phyloP scores from a whole-genome alignment of 2,888 invertebrate species.

The Campoletis raptor region DNA sequence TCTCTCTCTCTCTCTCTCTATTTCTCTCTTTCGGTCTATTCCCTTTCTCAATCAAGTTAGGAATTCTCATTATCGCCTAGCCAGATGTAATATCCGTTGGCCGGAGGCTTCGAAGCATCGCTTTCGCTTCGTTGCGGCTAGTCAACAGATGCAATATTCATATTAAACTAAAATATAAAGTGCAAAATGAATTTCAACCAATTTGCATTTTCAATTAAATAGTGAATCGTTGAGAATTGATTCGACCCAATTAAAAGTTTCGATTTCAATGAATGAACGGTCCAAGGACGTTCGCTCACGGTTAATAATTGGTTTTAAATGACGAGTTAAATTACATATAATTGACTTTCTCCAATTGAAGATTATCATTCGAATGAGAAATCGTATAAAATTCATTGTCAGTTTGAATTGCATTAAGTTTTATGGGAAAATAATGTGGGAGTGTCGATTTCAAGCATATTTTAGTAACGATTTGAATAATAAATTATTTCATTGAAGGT shows the following conservation, averaged over 20 bases:
- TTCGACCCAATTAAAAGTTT: not conserved
- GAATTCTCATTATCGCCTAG: slow-evolving; percentile 57
- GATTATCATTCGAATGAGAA: not conserved
- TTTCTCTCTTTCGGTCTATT: not conserved
- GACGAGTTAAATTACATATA: not conserved
- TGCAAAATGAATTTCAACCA: slow-evolving; percentile 11
- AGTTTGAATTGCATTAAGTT: not conserved
- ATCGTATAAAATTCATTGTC: not conserved
- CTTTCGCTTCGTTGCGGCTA: slow-evolving; percentile 38
- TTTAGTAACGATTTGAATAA: not conserved
- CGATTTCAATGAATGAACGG: not conserved
- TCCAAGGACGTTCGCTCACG: not conserved
- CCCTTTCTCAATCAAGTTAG: slow-evolving; percentile 40
- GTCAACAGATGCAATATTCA: slow-evolving; percentile 17
- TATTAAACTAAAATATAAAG: not conserved
- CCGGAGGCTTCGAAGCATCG: slow-evolving; percentile 18
- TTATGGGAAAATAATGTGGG: not conserved
- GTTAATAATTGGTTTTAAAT: not conserved
- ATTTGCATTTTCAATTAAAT: not conserved
- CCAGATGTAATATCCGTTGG: slow-evolving; percentile 51
- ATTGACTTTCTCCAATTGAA: not conserved
- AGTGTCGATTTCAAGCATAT: not conserved
- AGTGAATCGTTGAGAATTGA: not conserved
- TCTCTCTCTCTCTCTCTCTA: slow-evolving; percentile 9
- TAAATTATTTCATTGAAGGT: not conserved